phyloP scores from a whole-genome alignment of 2,888 invertebrate species.

The Petrolisthes cinctipes region DNA sequence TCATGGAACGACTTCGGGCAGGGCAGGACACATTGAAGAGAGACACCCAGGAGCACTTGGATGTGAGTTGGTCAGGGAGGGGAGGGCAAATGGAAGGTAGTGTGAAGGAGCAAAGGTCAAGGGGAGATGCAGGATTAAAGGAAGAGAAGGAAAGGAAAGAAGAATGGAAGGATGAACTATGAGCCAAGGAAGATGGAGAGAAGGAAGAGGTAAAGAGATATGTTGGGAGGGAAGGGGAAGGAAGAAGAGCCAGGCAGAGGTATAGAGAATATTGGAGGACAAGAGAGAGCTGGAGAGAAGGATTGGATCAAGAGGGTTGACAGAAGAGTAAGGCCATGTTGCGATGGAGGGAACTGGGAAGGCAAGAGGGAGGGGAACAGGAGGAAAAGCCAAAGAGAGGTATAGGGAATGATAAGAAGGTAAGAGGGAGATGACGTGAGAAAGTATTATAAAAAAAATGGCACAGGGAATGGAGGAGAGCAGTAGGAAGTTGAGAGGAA shows the following conservation, averaged over 20 bases:
- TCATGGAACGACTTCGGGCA: conserved; percentile 89
- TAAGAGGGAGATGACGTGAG: conserved; percentile 4
- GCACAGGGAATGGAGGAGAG: not conserved
- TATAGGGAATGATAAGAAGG: not conserved
- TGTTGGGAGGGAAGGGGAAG: not conserved
- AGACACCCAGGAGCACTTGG: conserved; percentile 92
- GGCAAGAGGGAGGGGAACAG: not conserved
- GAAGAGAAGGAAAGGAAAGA: not conserved
- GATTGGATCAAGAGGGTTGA: not conserved
- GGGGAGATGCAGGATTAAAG: not conserved
- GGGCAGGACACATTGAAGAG: conserved; percentile 83
- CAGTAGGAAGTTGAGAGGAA: not conserved
- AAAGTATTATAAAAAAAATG: not conserved
- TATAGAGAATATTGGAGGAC: conserved; percentile 78
- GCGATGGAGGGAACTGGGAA: not conserved
- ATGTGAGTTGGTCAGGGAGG: conserved; percentile 76
- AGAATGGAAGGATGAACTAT: not conserved
- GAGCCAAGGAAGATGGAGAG: not conserved
- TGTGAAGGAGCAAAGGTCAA: not conserved
- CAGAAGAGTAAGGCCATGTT: not conserved
- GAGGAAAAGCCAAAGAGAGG: not conserved
- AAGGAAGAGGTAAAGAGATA: not conserved
- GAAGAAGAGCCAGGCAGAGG: not conserved
- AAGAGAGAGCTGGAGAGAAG: not conserved
- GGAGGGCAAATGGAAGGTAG: not conserved